Evolutionary conservation across 2,888 invertebrate species (phyloP).

Genomic region (Malthinus seriepunctatus): DNA sequence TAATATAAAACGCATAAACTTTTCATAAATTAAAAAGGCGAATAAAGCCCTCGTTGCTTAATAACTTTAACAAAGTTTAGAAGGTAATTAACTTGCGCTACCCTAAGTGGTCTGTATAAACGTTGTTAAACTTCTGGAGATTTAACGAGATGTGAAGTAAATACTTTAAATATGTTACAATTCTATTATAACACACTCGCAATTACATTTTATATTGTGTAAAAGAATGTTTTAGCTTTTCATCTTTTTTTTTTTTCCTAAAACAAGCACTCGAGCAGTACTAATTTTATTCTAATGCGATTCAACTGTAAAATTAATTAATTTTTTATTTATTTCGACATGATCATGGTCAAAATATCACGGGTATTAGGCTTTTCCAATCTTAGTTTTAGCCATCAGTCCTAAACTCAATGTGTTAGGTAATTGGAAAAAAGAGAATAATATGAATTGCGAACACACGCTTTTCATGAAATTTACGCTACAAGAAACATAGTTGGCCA

Average conservation of each 20-base stretch:
- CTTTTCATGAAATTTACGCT: too few species aligned
- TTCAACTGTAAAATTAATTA: too few species aligned
- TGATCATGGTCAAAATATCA: too few species aligned
- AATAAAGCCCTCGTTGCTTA: conserved; percentile 17
- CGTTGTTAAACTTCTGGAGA: conserved; percentile 7
- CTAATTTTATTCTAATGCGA: too few species aligned
- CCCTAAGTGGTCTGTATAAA: conserved; percentile 17
- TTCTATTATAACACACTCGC: conserved; percentile 1
- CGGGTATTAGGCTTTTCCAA: too few species aligned
- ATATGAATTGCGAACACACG: too few species aligned
- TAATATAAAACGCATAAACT: conserved; percentile 18
- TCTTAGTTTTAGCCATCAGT: too few species aligned
- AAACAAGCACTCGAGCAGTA: too few species aligned
- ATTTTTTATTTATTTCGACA: too few species aligned
- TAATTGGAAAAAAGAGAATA: too few species aligned
- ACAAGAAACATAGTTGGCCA: too few species aligned
- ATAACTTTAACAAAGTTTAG: conserved; percentile 21
- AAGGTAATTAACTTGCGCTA: conserved; percentile 16
- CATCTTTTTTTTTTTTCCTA: not conserved
- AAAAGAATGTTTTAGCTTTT: not conserved
- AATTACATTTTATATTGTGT: not conserved
- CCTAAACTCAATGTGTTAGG: too few species aligned
- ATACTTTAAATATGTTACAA: conserved; percentile 4
- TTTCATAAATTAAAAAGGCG: conserved; percentile 19
- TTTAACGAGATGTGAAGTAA: conserved; percentile 7